phyloP scores from a whole-genome alignment of 2,888 invertebrate species.

The Leucophora obtusa region DNA sequence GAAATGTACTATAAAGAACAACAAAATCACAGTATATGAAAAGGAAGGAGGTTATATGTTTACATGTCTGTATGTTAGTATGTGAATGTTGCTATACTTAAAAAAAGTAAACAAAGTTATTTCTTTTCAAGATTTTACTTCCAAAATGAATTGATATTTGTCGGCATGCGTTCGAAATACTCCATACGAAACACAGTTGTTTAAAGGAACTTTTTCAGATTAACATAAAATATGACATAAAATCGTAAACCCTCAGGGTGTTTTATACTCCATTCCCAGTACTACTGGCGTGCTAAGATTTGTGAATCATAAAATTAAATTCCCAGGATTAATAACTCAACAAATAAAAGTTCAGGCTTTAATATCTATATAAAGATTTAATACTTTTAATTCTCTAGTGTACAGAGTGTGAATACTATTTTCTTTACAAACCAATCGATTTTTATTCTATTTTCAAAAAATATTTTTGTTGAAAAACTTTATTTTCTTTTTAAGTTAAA shows the following conservation, averaged over 20 bases:
- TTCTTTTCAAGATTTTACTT: neutral
- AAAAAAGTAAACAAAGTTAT: neutral
- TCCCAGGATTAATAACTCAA: too few relatives aligned
- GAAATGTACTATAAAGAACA: neutral
- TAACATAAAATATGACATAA: neutral
- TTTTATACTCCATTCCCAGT: too few relatives aligned
- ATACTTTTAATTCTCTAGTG: too few relatives aligned
- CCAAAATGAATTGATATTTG: neutral
- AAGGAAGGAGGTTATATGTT: too few relatives aligned
- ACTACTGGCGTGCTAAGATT: too few relatives aligned
- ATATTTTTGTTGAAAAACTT: conserved; percentile 1
- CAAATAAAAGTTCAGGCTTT: too few relatives aligned
- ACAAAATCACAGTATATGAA: neutral
- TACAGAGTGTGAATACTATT: neutral
- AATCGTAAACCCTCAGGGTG: neutral
- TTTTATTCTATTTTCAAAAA: neutral
- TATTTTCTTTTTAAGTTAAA: neutral
- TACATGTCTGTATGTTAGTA: neutral
- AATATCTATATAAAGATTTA: too few relatives aligned
- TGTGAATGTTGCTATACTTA: neutral
- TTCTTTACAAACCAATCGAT: neutral
- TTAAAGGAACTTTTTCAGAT: neutral
- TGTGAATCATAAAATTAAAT: too few relatives aligned
- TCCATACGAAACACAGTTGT: neutral
- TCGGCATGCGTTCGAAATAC: neutral